Conservation (phyloP, 2,113 vertebrate species). For the Microcebus griseorufus region DNA sequence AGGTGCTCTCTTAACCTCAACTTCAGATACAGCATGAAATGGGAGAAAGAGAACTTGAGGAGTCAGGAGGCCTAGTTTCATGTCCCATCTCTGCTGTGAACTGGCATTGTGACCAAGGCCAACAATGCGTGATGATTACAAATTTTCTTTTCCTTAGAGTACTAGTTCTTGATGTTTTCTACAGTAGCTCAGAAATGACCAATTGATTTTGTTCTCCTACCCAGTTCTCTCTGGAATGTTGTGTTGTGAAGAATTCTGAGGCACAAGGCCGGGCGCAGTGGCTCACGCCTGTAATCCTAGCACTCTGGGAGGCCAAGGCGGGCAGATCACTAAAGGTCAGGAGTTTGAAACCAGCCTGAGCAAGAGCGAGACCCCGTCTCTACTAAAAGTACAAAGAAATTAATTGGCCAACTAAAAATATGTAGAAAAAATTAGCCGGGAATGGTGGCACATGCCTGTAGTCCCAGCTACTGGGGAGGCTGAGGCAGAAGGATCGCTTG, state of each 20-base stretch:
- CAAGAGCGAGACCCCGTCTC: too few relatives aligned
- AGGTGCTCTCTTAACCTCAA: neutral
- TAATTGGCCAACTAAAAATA: too few relatives aligned
- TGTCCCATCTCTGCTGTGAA: neutral
- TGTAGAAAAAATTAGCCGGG: too few relatives aligned
- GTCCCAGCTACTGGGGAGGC: too few relatives aligned
- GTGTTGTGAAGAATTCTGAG: neutral
- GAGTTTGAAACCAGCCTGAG: too few relatives aligned
- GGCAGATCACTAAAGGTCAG: too few relatives aligned
- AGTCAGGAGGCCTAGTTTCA: neutral
- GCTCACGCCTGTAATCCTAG: too few relatives aligned
- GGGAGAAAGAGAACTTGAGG: neutral
- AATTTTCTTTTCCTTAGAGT: neutral
- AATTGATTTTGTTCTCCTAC: neutral
- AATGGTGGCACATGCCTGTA: too few relatives aligned
- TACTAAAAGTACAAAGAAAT: too few relatives aligned
- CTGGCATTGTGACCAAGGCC: neutral
- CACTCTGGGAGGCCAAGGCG: too few relatives aligned
- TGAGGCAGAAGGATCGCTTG: too few relatives aligned
- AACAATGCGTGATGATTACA: neutral
- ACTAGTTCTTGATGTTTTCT: neutral
- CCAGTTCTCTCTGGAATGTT: neutral
- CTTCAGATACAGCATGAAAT: neutral
- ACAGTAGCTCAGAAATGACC: neutral
- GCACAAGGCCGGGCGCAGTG: neutral